These are phyloP conservation scores for Belonocnema kinseyi DNA, from an alignment of 1,140 invertebrate genomes.

Conservation along the genomic window DNA sequence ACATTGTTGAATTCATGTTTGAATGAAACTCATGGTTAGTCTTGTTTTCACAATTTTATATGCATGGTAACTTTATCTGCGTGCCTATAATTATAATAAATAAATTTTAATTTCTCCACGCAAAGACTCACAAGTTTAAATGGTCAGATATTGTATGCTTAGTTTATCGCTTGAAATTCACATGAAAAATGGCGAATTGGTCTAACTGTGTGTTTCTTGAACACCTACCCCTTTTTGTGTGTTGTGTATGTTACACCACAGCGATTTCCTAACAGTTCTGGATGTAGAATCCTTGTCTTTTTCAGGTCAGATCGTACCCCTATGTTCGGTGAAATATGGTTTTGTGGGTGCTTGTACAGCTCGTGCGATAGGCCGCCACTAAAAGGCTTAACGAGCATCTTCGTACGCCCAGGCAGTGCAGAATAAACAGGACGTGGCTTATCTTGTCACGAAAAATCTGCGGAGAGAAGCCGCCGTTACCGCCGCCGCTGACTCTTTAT, in stretches of 20 bases:
- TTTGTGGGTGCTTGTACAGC: slow-evolving; percentile 65
- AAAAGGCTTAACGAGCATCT: slow-evolving; percentile 75
- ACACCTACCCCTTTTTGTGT: neutral
- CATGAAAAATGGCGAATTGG: no score
- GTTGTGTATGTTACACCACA: neutral
- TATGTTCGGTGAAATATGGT: slow-evolving; percentile 65
- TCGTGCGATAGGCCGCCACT: slow-evolving; percentile 69
- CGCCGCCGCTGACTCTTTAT: slow-evolving; percentile 33
- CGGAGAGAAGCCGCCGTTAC: slow-evolving; percentile 57
- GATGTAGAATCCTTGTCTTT: slow-evolving; percentile 60
- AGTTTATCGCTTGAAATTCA: no score
- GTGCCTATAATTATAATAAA: no score
- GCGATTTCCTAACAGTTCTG: slow-evolving; percentile 47
- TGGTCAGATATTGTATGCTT: no score
- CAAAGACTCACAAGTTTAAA: no score
- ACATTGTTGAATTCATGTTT: no score
- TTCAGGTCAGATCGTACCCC: slow-evolving; percentile 55
- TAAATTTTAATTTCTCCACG: no score
- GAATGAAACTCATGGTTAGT: no score
- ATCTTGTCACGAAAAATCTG: slow-evolving; percentile 75
- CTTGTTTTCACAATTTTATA: no score
- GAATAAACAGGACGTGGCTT: slow-evolving; percentile 75
- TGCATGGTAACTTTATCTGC: no score
- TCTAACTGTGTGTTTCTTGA: neutral
- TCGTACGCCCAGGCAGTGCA: slow-evolving; percentile 67